Evolutionary conservation across 2,797 vertebrate species (phyloP), one percentile per base, ranked within the genome.

Genomic region (Geotrypetes seraphini): DNA sequence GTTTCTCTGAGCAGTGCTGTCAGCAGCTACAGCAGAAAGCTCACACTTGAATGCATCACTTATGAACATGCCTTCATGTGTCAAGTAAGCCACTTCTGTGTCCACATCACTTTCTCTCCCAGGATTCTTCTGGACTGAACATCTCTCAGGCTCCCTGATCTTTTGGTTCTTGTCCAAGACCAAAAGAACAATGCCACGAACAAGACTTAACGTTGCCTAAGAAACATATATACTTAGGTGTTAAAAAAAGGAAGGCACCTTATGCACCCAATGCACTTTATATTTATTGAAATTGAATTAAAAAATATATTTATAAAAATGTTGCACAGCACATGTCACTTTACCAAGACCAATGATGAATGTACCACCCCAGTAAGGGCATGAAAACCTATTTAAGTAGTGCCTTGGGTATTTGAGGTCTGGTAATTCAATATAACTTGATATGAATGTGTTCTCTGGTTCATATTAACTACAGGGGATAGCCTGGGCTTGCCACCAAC

Each of bases 31-130:
- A 13, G 58, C 19, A 1, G 36, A 60, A 43, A 78, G 74, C 34
- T 87, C 86, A 6, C 66, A 77, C 5, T 87, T 45, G 15, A 94
- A 81, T 0, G 91, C 91, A 2, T 97, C 94, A 9, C 94, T 98
- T 58, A 98, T 92, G 57, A 98, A 98, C 69, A 96, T 66, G 33
- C 92, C 92, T 63, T 96, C 94, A 1, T 96, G 91, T 10, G 89
- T 97, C 67, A 97, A 85, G 67, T 93, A 96, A 38, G 91, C 92
- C 43, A 98, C 81, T 63, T 96, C 92, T 1, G 86, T 75, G 50
- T 91, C 90, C 78, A 55, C 47, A 24, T 28, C 21, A 35, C 7
- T 62, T 36, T 69, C 75, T 37, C 70, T 79, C 28, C 51, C 31
- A 3, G 71, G 22, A 56, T 22, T 66, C 55, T 80, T 66, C 16